Evolutionary conservation across 2,888 invertebrate genomes (phyloP).

Genomic region (Linnaemya vulpina): DNA sequence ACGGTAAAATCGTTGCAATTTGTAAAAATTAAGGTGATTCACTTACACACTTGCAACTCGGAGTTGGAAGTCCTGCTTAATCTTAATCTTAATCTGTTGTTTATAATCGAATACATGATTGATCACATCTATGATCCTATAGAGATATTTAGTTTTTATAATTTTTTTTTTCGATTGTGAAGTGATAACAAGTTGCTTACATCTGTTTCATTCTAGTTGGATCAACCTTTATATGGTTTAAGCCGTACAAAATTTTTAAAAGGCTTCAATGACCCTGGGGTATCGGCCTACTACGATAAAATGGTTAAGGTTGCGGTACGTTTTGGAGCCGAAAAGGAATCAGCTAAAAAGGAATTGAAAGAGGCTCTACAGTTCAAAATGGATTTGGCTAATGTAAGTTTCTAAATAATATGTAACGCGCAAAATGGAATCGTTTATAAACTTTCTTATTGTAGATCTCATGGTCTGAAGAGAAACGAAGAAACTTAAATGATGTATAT

Average conservation of each 20-base stretch:
- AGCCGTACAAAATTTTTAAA: slow-evolving; percentile 93
- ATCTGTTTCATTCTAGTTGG: slow-evolving; percentile 88
- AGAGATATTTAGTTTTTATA: too few species aligned
- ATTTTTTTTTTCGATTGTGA: too few species aligned
- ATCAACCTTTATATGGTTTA: slow-evolving; percentile 93
- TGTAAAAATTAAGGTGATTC: too few species aligned
- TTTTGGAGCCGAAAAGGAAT: slow-evolving; percentile 89
- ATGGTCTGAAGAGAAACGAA: slow-evolving; percentile 92
- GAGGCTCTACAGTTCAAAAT: slow-evolving; percentile 95
- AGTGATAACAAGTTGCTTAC: neutral
- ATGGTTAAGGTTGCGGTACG: slow-evolving; percentile 94
- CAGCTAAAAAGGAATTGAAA: slow-evolving; percentile 88
- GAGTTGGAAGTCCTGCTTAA: too few species aligned
- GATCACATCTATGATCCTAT: too few species aligned
- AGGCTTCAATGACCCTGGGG: slow-evolving; percentile 91
- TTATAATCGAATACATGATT: too few species aligned
- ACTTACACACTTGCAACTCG: too few species aligned
- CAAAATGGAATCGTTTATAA: neutral
- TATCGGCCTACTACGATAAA: slow-evolving; percentile 93
- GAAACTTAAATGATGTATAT: slow-evolving; percentile 94
- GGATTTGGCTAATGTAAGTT: slow-evolving; percentile 93
- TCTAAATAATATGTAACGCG: slow-evolving; percentile 84
- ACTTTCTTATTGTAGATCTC: slow-evolving; percentile 86
- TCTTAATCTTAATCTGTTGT: too few species aligned
- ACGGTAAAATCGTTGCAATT: too few species aligned